Evolutionary conservation across 2,113 vertebrate genomes (phyloP).

Genomic region (Anarrhichthys ocellatus): DNA sequence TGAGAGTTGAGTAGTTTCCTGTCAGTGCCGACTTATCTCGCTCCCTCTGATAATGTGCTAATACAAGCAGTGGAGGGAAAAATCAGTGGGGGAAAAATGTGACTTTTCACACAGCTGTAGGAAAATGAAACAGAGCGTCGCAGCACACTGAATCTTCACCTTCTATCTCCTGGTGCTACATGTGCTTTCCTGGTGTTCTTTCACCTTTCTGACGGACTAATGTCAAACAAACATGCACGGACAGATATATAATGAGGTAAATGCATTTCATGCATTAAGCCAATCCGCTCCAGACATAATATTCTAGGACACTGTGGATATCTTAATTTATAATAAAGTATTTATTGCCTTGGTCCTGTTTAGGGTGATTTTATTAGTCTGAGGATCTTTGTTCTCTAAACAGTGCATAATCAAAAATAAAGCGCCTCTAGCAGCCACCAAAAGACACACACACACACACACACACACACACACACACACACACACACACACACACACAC

Average conservation of each 20-base stretch:
- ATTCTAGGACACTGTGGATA: background rate
- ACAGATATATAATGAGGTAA: background rate
- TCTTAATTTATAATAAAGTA: background rate
- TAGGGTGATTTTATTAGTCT: background rate
- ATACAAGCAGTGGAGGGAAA: constrained; percentile 40
- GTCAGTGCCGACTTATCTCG: background rate
- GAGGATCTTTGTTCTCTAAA: background rate
- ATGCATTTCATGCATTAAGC: background rate
- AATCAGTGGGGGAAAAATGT: constrained; percentile 50
- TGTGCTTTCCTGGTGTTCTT: background rate
- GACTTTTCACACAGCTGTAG: constrained; percentile 66
- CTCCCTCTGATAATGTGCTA: constrained; percentile 42
- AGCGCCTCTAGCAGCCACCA: background rate
- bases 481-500: too few species aligned
- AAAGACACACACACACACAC: too few species aligned
- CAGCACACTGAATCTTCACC: constrained; percentile 30
- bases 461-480: too few species aligned
- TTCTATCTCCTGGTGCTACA: constrained; percentile 16
- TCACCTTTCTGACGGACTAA: background rate
- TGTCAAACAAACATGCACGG: background rate
- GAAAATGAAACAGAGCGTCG: constrained; percentile 6
- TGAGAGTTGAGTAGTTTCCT: background rate
- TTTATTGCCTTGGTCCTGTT: background rate
- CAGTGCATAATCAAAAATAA: background rate
- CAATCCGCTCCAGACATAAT: background rate